phyloP scores from a whole-genome alignment of 2,888 invertebrate genomes.

The Steinernema hermaphroditum region DNA sequence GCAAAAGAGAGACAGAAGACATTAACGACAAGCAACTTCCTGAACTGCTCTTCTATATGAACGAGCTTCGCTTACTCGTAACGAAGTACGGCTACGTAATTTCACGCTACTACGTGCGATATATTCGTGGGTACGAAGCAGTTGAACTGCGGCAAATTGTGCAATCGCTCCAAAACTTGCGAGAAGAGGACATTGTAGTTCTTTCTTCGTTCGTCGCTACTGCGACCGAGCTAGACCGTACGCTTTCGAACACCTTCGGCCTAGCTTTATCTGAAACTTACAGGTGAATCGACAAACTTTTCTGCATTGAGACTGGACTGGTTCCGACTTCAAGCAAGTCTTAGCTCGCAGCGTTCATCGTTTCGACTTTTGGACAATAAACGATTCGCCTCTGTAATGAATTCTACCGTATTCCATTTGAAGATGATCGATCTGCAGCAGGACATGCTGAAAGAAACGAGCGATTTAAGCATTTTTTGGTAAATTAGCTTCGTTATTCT shows the following conservation, averaged over 20 bases:
- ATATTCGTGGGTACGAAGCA: constrained; percentile 92
- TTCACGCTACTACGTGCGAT: constrained; percentile 79
- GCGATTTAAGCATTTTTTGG: constrained; percentile 95
- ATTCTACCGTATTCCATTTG: constrained; percentile 92
- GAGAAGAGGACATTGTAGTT: constrained; percentile 58
- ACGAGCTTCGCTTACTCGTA: constrained; percentile 86
- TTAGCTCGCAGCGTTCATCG: constrained; percentile 81
- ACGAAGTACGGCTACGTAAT: constrained; percentile 90
- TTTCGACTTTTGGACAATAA: constrained; percentile 79
- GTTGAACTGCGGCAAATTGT: constrained; percentile 80
- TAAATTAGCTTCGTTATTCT: constrained; percentile 58
- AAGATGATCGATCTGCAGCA: constrained; percentile 97
- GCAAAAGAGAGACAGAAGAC: constrained; percentile 79
- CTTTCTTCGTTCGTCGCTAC: constrained; percentile 48
- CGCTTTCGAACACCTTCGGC: neutral
- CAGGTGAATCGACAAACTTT: constrained; percentile 74
- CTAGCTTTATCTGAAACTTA: neutral
- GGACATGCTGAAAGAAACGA: constrained; percentile 92
- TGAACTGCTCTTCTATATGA: constrained; percentile 95
- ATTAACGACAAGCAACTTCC: constrained; percentile 91
- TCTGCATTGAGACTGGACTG: constrained; percentile 92
- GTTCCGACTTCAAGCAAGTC: constrained; percentile 86
- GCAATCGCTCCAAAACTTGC: constrained; percentile 59
- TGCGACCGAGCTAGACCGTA: constrained; percentile 48
- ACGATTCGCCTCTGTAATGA: constrained; percentile 83